Conservation (phyloP, 2,888 invertebrate genomes). For the Eurytoma adleriae region DNA sequence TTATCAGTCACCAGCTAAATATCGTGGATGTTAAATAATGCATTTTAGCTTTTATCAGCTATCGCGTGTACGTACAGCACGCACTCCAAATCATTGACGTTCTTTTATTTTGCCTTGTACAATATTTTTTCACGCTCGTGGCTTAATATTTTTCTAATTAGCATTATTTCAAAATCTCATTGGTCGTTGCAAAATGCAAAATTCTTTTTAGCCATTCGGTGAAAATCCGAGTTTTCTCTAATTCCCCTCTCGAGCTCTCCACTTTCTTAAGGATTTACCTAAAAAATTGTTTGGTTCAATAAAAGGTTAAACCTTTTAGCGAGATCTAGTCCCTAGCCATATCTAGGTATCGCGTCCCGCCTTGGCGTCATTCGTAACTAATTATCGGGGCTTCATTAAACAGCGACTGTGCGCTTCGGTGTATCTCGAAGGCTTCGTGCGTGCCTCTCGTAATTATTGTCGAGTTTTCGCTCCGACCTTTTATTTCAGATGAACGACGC, state of each 20-base stretch:
- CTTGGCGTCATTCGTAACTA: conserved; percentile 12
- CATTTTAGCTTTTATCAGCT: conserved; percentile 40
- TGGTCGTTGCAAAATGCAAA: too few relatives aligned
- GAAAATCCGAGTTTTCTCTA: too few relatives aligned
- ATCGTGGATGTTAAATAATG: conserved; percentile 42
- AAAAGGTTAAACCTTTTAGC: too few relatives aligned
- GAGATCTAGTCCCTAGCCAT: neutral
- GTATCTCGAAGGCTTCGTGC: too few relatives aligned
- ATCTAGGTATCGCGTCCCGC: neutral
- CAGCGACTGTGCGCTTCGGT: neutral
- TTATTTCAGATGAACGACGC: too few relatives aligned
- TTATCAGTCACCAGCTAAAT: conserved; percentile 23
- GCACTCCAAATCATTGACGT: conserved; percentile 16
- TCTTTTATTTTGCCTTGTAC: conserved; percentile 6
- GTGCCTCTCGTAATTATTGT: too few relatives aligned
- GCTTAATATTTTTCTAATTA: neutral
- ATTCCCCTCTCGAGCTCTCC: too few relatives aligned
- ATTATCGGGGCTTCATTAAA: conserved; percentile 35
- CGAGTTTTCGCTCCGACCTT: too few relatives aligned
- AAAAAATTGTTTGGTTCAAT: too few relatives aligned
- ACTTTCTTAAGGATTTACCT: too few relatives aligned
- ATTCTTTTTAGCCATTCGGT: neutral
- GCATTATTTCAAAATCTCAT: too few relatives aligned
- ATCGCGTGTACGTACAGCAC: neutral
- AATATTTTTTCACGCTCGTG: neutral